phyloP scores from a whole-genome alignment of 2,113 vertebrate genomes.

The Oostethus manadensis region DNA sequence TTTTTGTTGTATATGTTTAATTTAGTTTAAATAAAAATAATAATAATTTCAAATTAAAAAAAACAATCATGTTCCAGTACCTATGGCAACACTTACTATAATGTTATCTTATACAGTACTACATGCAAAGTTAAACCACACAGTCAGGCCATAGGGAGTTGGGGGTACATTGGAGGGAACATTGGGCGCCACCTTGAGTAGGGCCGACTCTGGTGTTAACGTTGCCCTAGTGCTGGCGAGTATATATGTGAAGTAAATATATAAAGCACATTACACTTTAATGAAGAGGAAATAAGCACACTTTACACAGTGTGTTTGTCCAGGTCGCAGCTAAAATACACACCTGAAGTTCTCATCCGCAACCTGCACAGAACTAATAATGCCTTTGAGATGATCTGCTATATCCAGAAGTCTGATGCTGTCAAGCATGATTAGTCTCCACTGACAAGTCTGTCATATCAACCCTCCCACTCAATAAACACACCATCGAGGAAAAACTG shows the following conservation, averaged over 20 bases:
- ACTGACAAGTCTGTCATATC: constrained; percentile 66
- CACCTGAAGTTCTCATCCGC: constrained; percentile 63
- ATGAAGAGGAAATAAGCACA: background rate
- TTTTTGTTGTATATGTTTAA: too few species aligned
- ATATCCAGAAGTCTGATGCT: constrained; percentile 55
- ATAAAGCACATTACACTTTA: background rate
- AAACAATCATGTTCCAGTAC: too few species aligned
- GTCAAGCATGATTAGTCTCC: constrained; percentile 66
- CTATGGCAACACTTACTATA: too few species aligned
- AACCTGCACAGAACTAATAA: constrained; percentile 59
- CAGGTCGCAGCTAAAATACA: constrained; percentile 54
- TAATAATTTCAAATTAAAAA: too few species aligned
- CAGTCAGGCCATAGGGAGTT: too few species aligned
- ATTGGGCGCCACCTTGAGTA: too few species aligned
- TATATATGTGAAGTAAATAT: background rate
- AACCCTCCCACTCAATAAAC: constrained; percentile 55
- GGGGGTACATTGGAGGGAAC: too few species aligned
- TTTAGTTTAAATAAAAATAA: too few species aligned
- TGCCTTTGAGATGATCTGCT: constrained; percentile 55
- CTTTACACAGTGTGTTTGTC: constrained; percentile 48
- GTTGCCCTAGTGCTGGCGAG: too few species aligned
- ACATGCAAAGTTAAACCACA: too few species aligned
- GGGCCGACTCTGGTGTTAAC: too few species aligned
- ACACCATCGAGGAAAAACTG: constrained; percentile 55
- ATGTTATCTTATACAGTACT: too few species aligned